phyloP scores from a whole-genome alignment of 2,113 vertebrate genomes.

The Rhinolophus sinicus region DNA sequence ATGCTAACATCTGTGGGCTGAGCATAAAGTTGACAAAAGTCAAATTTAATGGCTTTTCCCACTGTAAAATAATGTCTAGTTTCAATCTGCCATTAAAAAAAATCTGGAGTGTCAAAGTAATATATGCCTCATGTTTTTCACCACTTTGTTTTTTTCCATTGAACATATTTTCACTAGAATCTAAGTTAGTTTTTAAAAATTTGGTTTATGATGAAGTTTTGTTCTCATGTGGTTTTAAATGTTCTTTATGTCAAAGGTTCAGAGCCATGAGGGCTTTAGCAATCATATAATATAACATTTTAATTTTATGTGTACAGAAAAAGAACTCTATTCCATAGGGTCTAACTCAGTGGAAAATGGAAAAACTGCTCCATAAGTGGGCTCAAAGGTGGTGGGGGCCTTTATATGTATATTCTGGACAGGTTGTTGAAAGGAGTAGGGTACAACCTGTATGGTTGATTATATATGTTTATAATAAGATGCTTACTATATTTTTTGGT shows the following conservation, averaged over 20 bases:
- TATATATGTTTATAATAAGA: neutral
- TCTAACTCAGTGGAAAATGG: neutral
- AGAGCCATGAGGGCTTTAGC: neutral
- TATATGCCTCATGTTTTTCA: slow-evolving; percentile 2
- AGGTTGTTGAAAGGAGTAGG: neutral
- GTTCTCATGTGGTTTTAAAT: slow-evolving; percentile 30
- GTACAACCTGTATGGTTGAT: neutral
- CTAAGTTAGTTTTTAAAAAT: neutral
- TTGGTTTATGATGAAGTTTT: slow-evolving; percentile 36
- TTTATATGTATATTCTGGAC: neutral
- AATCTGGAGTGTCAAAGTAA: slow-evolving; percentile 32
- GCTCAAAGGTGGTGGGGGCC: neutral
- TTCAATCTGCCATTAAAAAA: slow-evolving; percentile 50
- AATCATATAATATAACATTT: neutral
- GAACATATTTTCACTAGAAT: slow-evolving; percentile 8
- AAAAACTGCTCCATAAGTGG: neutral
- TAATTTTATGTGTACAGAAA: neutral
- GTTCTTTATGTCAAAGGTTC: slow-evolving; percentile 2
- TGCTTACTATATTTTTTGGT: neutral
- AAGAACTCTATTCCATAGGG: neutral
- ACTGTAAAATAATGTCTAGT: slow-evolving; percentile 22
- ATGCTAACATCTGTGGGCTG: slow-evolving; percentile 52
- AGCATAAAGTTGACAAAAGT: slow-evolving; percentile 59
- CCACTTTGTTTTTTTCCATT: neutral
- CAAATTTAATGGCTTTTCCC: slow-evolving; percentile 38